A percentile compares a stretch with the other conserved stretches of the same genome.
phyloP scores from a whole-genome alignment of 2,797 vertebrate genomes.

The Heliangelus exortis region DNA sequence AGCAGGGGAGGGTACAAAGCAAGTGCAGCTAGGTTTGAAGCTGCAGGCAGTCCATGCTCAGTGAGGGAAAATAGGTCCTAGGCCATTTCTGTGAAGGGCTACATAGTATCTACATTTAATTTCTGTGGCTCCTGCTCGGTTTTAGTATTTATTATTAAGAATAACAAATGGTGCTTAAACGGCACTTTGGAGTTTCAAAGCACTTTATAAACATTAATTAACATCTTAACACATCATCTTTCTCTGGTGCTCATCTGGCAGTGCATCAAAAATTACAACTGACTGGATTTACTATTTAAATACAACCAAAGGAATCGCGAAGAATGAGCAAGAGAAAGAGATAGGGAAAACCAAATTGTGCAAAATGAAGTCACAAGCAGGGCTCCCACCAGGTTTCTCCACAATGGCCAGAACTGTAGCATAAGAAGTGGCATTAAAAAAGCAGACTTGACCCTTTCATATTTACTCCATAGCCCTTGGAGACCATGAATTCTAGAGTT shows the following conservation, averaged over 20 bases:
- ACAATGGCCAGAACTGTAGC: not conserved
- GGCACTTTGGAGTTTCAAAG: slow-evolving; percentile 22
- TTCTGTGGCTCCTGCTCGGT: not conserved
- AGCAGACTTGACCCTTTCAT: not conserved
- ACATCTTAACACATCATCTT: slow-evolving; percentile 23
- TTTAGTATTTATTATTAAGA: slow-evolving; percentile 32
- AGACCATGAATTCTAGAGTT: not conserved
- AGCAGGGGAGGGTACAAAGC: not conserved
- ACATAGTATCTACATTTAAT: not conserved
- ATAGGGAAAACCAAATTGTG: not conserved
- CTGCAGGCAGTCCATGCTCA: not conserved
- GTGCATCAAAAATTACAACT: slow-evolving; percentile 19
- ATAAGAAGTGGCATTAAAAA: not conserved
- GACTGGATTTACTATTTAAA: not conserved
- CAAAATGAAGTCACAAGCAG: not conserved
- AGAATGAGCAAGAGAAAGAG: not conserved
- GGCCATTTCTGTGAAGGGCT: not conserved
- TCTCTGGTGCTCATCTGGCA: slow-evolving; percentile 37
- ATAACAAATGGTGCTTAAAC: slow-evolving; percentile 20
- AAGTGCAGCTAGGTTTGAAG: not conserved
- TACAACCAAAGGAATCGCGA: not conserved
- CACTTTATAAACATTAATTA: slow-evolving; percentile 45
- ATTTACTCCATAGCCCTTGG: not conserved
- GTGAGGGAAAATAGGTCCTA: not conserved
- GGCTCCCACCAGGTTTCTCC: not conserved